Base-by-base conservation (phyloP, 2,113 vertebrate genomes). In the Gyps fulvus region DNA sequence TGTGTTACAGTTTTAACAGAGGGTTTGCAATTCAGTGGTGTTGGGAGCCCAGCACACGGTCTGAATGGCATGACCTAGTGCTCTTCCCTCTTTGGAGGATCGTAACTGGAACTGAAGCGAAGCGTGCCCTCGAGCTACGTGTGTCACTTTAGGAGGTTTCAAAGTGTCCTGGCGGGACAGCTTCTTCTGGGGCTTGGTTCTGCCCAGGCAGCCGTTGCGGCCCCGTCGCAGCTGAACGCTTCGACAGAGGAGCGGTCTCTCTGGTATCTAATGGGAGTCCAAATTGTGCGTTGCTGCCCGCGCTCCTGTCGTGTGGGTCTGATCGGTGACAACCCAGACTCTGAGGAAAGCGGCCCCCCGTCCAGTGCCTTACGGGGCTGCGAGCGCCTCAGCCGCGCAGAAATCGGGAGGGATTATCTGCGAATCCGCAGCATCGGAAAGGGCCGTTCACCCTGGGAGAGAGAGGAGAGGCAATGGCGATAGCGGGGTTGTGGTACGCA, bases 391-490 rank as follows among this genome's bases (percentile, higher is more conserved):
- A 15, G 63, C 45, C n/a, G 21, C 2, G 3, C 16, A 11, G 43
- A 47, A 65, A 32, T 20, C 2, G 4, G 27, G 26, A 38, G 23
- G 34, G 38, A 57, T 58, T 45, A 12, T 36, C 18, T 92, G 34
- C 80, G 55, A 65, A 70, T 65, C 15, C 0, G 0, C 29, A 18
- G 34, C 34, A 20, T 21, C 0, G 2, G 55, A 18, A 58, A 54
- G 20, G 43, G 43, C n/a, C 47, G 40, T 36, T 70, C 40, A 34
- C 57, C 20, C 40, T 49, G 70, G 16, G 16, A 65, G 43, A 47
- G 45, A 38, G 8, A 29, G n/a, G 23, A 29, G 31, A 1, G 4
- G 62, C 38, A 38, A 16, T 11, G 52, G 15, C 50, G 20, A 16
- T 38, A 7, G 17, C 6, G 29, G 47, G 5, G 17, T 31, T 62